Base-by-base conservation (phyloP, 2,888 invertebrate species). In the Apodemia mormo region DNA sequence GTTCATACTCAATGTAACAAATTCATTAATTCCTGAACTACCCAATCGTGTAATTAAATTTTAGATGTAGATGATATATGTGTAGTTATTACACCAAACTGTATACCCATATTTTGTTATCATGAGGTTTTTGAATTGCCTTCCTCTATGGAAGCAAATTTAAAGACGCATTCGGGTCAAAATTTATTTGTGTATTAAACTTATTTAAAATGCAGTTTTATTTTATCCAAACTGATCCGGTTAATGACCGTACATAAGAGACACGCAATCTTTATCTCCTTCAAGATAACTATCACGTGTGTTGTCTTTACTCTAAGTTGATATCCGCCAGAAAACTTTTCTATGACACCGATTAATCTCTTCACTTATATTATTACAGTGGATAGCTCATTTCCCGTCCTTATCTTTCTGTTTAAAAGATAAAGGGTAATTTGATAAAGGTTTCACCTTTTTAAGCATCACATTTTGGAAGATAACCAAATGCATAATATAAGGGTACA, bases 301-400 rank as follows among this genome's bases (percentile, higher is more conserved):
- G 61, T 33, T 30, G 61, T 33, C 61, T 49, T 49, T 14, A 49
- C 49, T 49, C 49, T 14, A 5, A 49, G 14, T 49, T 49, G 14
- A 61, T 61, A 33, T 61, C 61, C 33, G 61, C 33, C 61, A 61
- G 30, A 33, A 33, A 33, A 33, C 61, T 33, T 29, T 8, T 33
- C 61, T 61, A 61, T 61, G 61, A 61, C 30, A 61, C 14, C 49
- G 61, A 4, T 61, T 61, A 7, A 61, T 33, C 61, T 61, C 61
- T 61, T 61, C 61, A 61, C 61, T 30, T 33, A 61, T n/a, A n/a
- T 49, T 6, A 14, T 61, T 12, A 30, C 5, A 61, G 33, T 61
- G 12, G 10, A 58, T 12, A 58, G 14, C 58, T 58, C 58, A 58
- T 61, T 61, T 61, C 30, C 33, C 61, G 61, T 29, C 30, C 30